phyloP scores from a whole-genome alignment of 2,888 invertebrate genomes.

The Lepidonotus clava region DNA sequence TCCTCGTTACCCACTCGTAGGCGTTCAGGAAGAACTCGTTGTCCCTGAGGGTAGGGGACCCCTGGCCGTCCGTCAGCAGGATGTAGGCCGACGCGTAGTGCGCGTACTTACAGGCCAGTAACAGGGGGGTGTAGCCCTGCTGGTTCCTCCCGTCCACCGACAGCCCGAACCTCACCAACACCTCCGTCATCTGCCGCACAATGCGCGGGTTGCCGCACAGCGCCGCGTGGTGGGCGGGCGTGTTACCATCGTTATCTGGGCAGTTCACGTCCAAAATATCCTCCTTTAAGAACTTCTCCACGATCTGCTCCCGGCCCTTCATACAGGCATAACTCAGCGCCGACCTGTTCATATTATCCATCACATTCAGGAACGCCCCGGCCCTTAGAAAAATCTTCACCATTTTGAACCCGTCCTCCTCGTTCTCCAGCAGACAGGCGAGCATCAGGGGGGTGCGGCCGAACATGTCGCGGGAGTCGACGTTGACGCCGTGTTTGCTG shows the following conservation, averaged over 20 bases:
- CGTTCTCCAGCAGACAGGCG: constrained; percentile 74
- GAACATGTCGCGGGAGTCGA: constrained; percentile 75
- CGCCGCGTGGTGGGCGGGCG: constrained; percentile 75
- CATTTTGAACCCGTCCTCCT: constrained; percentile 74
- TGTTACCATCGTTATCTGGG: constrained; percentile 78
- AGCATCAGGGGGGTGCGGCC: constrained; percentile 79
- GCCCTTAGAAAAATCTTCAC: constrained; percentile 72
- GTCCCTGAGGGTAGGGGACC: constrained; percentile 74
- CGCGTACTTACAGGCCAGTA: constrained; percentile 76
- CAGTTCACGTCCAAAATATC: constrained; percentile 74
- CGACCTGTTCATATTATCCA: constrained; percentile 76
- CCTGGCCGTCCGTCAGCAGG: constrained; percentile 71
- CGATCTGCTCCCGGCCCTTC: constrained; percentile 73
- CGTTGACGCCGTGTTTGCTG: constrained; percentile 72
- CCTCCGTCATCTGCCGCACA: constrained; percentile 68
- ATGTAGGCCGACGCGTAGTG: constrained; percentile 75
- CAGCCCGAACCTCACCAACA: constrained; percentile 72
- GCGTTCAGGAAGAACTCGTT: constrained; percentile 75
- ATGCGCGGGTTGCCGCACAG: constrained; percentile 74
- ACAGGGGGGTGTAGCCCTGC: constrained; percentile 76
- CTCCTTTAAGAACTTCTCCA: constrained; percentile 70
- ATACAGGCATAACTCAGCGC: constrained; percentile 77
- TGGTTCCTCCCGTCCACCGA: constrained; percentile 74
- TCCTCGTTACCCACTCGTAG: constrained; percentile 73
- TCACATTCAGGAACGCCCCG: constrained; percentile 71